Conservation (phyloP, 2,113 vertebrate genomes). For the Sylvicapra grimmia region DNA sequence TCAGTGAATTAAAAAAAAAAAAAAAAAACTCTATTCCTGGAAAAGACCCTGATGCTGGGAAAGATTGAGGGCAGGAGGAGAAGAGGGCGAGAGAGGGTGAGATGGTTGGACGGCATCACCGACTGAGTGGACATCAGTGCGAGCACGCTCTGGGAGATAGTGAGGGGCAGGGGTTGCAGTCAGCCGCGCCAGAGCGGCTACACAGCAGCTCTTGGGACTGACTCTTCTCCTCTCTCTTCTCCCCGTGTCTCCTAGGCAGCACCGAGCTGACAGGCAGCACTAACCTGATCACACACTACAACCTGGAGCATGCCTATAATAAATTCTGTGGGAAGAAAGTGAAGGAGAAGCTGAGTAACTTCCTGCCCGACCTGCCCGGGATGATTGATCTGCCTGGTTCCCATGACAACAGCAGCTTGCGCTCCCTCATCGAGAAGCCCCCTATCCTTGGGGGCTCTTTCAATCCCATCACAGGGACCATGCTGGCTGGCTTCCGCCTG, state of each 20-base stretch:
- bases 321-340: conserved; percentile 99
- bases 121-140: not conserved
- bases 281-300: conserved; percentile 97
- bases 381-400: conserved; percentile 96
- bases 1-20: not conserved
- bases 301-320: conserved; percentile 94
- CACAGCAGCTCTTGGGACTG: not conserved
- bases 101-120: not conserved
- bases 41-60: not conserved
- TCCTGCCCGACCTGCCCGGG: conserved; percentile 95
- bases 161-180: not conserved
- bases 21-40: not conserved
- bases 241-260: conserved; percentile 78
- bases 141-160: not conserved
- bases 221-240: not conserved
- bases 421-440: conserved; percentile 95
- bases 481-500: conserved; percentile 94
- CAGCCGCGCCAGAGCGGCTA: rapidly evolving
- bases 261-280: conserved; percentile 96
- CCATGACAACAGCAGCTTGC: conserved; percentile 95
- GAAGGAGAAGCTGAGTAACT: conserved; percentile 99
- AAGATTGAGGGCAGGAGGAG: not conserved
- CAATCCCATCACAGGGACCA: conserved; percentile 92
- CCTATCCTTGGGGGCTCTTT: conserved; percentile 95
- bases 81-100: not conserved